Conservation (phyloP, 2,888 invertebrate genomes). For the Thalpophila matura region DNA sequence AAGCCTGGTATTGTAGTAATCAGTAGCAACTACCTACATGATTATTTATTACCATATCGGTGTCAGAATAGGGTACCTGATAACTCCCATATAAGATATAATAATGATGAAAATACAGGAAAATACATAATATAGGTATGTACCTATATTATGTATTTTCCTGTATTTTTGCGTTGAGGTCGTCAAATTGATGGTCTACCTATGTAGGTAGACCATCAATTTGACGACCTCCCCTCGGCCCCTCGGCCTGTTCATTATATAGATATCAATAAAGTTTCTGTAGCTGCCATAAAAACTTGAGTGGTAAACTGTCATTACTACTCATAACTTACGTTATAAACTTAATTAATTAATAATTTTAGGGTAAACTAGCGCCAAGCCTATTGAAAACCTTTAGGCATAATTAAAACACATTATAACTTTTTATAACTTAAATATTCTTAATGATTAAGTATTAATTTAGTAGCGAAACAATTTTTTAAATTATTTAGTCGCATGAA, state of each 20-base stretch:
- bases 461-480: neutral
- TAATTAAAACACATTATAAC: conserved; percentile 29
- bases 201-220: too few species aligned
- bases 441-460: too few species aligned
- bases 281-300: conserved; percentile 25
- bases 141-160: too few species aligned
- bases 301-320: conserved; percentile 2
- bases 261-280: neutral
- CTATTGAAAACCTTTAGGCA: conserved; percentile 26
- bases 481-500: neutral
- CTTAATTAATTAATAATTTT: conserved; percentile 32
- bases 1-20: neutral
- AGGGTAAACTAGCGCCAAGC: neutral
- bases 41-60: too few species aligned
- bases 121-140: too few species aligned
- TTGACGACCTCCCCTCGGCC: too few species aligned
- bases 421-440: conserved; percentile 3
- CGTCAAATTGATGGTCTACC: too few species aligned
- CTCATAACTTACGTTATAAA: conserved; percentile 14
- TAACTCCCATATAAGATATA: too few species aligned
- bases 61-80: too few species aligned
- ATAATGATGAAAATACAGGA: too few species aligned
- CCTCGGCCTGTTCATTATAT: conserved; percentile 3
- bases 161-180: too few species aligned
- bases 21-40: too few species aligned